phyloP scores from a whole-genome alignment of 2,113 vertebrate species.

The Megaceryle torquata region DNA sequence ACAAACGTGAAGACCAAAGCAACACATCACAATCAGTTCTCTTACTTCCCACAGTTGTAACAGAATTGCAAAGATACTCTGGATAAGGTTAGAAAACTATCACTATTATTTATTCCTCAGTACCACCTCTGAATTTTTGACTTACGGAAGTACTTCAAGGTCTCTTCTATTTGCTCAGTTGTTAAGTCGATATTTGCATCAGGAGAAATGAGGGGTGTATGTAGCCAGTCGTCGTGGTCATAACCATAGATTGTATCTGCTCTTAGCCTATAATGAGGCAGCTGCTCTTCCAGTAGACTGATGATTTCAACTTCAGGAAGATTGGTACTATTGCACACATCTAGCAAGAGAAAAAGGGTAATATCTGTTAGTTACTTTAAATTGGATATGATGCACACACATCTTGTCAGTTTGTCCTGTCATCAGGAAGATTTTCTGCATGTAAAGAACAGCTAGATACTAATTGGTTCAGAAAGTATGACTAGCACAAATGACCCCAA shows the following conservation, averaged over 20 bases:
- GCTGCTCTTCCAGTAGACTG: conserved; percentile 95
- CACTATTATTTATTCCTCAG: neutral
- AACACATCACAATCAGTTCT: neutral
- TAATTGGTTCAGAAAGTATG: neutral
- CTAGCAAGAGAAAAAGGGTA: conserved; percentile 64
- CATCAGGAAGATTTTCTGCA: neutral
- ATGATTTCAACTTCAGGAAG: conserved; percentile 99
- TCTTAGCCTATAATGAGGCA: conserved; percentile 96
- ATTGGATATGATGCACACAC: neutral
- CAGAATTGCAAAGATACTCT: neutral
- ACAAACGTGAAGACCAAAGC: neutral
- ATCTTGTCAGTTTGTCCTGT: neutral
- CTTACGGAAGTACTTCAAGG: conserved; percentile 98
- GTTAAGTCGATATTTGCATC: conserved; percentile 88
- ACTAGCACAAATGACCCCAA: neutral
- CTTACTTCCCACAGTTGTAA: neutral
- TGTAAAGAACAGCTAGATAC: neutral
- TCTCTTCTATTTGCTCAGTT: conserved; percentile 96
- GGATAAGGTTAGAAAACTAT: neutral
- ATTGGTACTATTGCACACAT: conserved; percentile 98
- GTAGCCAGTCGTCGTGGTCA: conserved; percentile 98
- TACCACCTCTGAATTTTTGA: neutral
- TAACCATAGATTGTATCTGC: conserved; percentile 97
- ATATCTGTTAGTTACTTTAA: neutral
- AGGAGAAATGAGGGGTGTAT: conserved; percentile 91